Evolutionary conservation across 2,113 vertebrate genomes (phyloP), one percentile per base, ranked within the genome.

Genomic region (Seriola rivoliana): DNA sequence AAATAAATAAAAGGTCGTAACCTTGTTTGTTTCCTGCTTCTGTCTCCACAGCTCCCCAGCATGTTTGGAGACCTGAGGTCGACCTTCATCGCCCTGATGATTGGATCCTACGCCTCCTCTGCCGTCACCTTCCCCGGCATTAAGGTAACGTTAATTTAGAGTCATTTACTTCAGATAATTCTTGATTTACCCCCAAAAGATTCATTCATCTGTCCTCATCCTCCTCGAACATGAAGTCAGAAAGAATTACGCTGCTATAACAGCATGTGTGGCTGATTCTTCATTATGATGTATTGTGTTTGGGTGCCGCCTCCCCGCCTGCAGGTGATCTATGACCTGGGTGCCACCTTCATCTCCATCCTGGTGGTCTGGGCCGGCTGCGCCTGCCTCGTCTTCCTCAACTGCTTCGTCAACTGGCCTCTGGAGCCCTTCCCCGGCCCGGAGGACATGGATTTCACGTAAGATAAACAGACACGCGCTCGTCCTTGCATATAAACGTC

Each of bases 361-460:
- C 95, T 99, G 13, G 78, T 97, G 75, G 97, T 98, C 34, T 99
- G 98, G 98, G 97, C 98, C 0, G 94, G 93, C 89, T 99, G 98
- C 67, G 97, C 97, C 1, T 96, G 96, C 58, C 95, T 99, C 0
- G 98, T 99, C 92, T 99, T 99, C 94, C 89, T 99, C 91, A 99
- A 99, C 95, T 99, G 98, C 90, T 99, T 99, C 95, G 91, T 99
- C 88, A 99, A 99, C 88, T 99, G 98, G 98, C 98, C 98, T 0
- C 95, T 99, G 78, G 98, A 99, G 71, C 98, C 98, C 1, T 99
- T 99, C 91, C 98, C 98, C 0, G 97, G 98, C 52, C 98, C 98
- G 0, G 98, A 99, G 89, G 98, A 99, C 93, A 99, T 99, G 98
- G 98, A 99, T 92, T 99, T 96, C 86, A 95, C 97, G 98, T 99